Evolutionary conservation across 2,888 invertebrate species (phyloP), one percentile per base, ranked within the genome.

Genomic region (Fragum sueziense): DNA sequence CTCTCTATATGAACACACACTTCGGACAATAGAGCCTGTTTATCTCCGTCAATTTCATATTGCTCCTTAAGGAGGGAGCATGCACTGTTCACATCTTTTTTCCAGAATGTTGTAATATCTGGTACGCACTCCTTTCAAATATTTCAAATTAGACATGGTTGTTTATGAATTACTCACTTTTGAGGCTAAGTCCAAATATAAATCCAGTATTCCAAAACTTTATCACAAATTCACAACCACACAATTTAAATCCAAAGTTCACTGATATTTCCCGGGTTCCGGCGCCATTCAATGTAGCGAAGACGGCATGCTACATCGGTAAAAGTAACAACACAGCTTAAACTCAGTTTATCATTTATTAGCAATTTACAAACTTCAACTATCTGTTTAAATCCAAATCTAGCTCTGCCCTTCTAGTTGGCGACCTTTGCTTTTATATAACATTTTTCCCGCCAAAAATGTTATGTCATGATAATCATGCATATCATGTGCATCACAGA

Each of bases 61-160:
- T n/a, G 17, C n/a, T 47, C n/a, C 27, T 22, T 22, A 14, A 57
- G 22, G 20, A 25, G 14, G 25, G 22, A 25, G 25, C n/a, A n/a
- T n/a, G 33, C 37, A 25, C 25, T 41, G 9, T 14, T 41, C 17
- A 41, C 33, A 41, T 37, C 67, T 27, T 41, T 67, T n/a, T n/a
- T 67, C 41, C 4, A 67, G 27, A 37, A 22, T 25, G 25, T 37
- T 67, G n/a, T 25, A 25, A 41, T 41, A 41, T 27, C 67, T 17
- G 17, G 67, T 67, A n/a, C 67, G 37, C 41, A 67, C 67, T 22
- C 67, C 67, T 67, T 67, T 67, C 25, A 67, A 22, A 25, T 67
- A 67, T 31, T 34, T 22, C 17, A 67, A n/a, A 20, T 9, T 41
- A 22, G 67, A 22, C 41, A 67, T 41, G 20, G 34, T 29, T 47